Conservation (phyloP, 2,113 vertebrate species). For the Microtus ochrogaster region DNA sequence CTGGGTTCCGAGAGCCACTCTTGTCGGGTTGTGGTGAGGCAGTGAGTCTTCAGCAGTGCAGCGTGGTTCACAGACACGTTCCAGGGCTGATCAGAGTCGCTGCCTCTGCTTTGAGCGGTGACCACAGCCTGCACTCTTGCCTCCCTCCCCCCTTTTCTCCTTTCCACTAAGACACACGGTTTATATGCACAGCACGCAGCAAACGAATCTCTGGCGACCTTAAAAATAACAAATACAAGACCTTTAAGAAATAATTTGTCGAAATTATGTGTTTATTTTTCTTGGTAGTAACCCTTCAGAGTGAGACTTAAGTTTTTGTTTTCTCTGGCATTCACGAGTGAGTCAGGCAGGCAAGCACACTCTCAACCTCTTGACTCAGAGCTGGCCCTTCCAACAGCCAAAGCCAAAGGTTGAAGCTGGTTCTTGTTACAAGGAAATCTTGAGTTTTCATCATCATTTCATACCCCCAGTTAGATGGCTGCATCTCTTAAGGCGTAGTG, state of each 20-base stretch:
- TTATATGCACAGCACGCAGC: background rate
- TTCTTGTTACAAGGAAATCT: background rate
- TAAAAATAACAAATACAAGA: background rate
- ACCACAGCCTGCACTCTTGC: background rate
- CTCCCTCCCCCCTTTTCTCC: background rate
- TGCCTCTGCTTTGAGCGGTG: background rate
- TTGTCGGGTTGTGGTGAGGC: background rate
- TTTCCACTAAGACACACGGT: background rate
- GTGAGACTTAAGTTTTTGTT: background rate
- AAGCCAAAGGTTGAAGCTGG: background rate
- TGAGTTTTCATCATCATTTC: background rate
- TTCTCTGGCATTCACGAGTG: background rate
- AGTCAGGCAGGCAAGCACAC: background rate
- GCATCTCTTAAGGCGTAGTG: background rate
- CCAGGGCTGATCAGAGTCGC: background rate
- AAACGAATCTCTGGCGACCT: background rate
- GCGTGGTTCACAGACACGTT: background rate
- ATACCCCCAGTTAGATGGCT: background rate
- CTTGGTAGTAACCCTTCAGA: background rate
- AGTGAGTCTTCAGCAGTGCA: background rate
- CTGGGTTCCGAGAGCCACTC: background rate
- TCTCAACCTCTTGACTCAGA: background rate
- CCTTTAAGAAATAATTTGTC: background rate
- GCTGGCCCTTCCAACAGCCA: background rate
- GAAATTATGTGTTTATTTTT: slow-evolving; percentile 26